Base-by-base conservation (phyloP, 2,888 invertebrate genomes). In the Eristalis tenax region DNA sequence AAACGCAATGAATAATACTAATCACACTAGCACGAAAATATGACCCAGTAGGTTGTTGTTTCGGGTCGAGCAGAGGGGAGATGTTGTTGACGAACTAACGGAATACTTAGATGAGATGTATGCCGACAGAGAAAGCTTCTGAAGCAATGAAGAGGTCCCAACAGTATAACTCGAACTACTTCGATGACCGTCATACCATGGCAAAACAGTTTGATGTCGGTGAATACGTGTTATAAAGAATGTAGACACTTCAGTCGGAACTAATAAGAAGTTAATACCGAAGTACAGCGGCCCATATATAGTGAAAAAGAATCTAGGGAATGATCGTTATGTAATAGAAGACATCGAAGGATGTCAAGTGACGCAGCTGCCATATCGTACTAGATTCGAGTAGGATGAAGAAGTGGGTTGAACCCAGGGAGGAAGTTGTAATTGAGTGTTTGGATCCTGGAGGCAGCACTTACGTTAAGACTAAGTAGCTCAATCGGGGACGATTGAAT, bases 191-290 rank as follows among this genome's bases (percentile, higher is more conserved):
- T 13, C 69, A 69, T 78, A 59, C 32, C 22, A 56, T 61, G 13
- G 64, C 78, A 15, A 43, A 65, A 56, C 50, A 23, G 18, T 87
- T 74, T 59, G 59, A 79, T 73, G 77, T 81, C 40, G 89, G 89
- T 4, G 89, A 90, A 22, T 88, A 89, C 35, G 90, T 4, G 89
- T 90, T 85, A 88, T 90, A 23, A 61, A 76, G 32, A 90, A 90
- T 70, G 75, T 87, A 15, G 89, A 89, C 61, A 89, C 85, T 32
- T 85, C 89, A 10, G 73, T 75, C 8, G 89, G 89, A 22, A 77
- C 63, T 83, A 35, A 84, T 90, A 70, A 70, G 18, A 69, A 69
- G 32, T 57, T 57, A n/a, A 35, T 69, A 63, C 10, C 32, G 4
- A 63, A 32, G 32, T 63, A 63, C 63, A 8, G 63, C 35, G 15